Evolutionary conservation across 2,797 vertebrate species (phyloP).

Genomic region (Anableps anableps): DNA sequence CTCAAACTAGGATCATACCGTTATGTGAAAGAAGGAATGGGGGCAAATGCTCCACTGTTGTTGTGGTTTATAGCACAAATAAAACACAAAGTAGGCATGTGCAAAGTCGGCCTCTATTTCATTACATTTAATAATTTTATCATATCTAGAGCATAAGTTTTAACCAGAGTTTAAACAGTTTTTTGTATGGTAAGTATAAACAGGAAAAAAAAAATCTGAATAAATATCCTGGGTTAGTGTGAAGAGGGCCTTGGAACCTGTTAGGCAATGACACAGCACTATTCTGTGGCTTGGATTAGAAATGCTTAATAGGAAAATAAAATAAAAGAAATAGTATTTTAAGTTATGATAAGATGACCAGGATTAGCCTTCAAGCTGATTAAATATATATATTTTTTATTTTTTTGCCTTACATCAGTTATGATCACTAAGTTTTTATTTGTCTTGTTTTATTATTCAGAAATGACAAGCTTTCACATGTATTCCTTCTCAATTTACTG

Average conservation of each 20-base stretch:
- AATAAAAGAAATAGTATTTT: not conserved
- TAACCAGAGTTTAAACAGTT: not conserved
- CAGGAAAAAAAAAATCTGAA: not conserved
- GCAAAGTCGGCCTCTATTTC: not conserved
- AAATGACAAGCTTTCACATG: constrained; percentile 20
- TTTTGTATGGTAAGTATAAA: not conserved
- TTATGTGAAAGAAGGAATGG: no score
- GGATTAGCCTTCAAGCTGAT: constrained; percentile 14
- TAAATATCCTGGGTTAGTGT: not conserved
- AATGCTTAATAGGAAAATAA: no score
- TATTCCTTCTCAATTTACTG: constrained; percentile 17
- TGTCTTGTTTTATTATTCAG: constrained; percentile 23
- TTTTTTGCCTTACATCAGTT: constrained; percentile 49
- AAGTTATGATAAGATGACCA: constrained; percentile 14
- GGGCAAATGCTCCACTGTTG: no score
- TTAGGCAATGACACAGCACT: not conserved
- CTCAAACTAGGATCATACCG: no score
- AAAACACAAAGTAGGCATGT: no score
- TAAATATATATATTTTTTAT: not conserved
- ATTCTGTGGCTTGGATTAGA: not conserved
- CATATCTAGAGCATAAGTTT: not conserved
- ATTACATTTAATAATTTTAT: not conserved
- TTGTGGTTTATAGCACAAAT: no score
- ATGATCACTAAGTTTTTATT: constrained; percentile 62
- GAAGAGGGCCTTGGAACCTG: no score